Evolutionary conservation across 2,888 invertebrate genomes (phyloP).

Genomic region (Hyles lineata): DNA sequence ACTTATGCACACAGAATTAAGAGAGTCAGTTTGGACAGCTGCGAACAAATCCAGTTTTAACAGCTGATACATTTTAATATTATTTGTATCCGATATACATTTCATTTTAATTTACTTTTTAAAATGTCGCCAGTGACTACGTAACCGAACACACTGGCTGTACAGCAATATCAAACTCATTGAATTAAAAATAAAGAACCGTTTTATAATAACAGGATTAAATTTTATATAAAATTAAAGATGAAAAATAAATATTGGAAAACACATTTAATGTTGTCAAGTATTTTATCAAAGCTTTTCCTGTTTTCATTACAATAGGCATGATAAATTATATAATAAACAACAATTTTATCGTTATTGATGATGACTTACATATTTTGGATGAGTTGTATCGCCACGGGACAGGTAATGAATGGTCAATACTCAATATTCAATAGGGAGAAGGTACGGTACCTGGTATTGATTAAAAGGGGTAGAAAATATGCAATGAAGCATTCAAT

Average conservation of each 20-base stretch:
- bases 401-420: background rate
- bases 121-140: too few relatives aligned
- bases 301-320: too few relatives aligned
- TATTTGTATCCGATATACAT: background rate
- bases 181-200: too few relatives aligned
- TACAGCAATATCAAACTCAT: background rate
- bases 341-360: too few relatives aligned
- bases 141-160: background rate
- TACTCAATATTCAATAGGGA: too few relatives aligned
- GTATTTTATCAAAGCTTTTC: too few relatives aligned
- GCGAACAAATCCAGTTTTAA: conserved; percentile 32
- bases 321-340: too few relatives aligned
- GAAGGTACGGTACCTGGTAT: background rate
- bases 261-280: too few relatives aligned
- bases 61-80: conserved; percentile 21
- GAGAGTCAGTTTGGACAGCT: conserved; percentile 31
- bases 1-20: conserved; percentile 12
- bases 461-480: background rate
- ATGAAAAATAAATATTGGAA: too few relatives aligned
- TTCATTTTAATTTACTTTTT: background rate
- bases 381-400: background rate
- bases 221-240: too few relatives aligned
- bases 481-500: background rate
- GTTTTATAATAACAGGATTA: too few relatives aligned
- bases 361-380: too few relatives aligned